A percentile compares a stretch with the other conserved stretches of the same genome.
phyloP scores from a whole-genome alignment of 2,888 invertebrate genomes.

The Homarus gammarus region DNA sequence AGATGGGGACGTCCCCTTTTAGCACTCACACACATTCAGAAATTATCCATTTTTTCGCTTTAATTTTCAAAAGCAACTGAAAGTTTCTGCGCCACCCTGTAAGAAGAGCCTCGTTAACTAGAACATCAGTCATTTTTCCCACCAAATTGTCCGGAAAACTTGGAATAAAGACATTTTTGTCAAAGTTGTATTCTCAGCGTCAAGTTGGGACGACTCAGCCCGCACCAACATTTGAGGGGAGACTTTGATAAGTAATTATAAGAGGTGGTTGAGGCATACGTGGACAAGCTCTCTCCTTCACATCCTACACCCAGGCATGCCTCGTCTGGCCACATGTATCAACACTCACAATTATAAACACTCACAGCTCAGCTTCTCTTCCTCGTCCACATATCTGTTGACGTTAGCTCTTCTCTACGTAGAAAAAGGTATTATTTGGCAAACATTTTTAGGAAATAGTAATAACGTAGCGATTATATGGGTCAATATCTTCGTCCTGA shows the following conservation, averaged over 20 bases:
- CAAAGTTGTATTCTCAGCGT: too few relatives aligned
- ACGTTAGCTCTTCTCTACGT: neutral
- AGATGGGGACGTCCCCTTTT: slow-evolving; percentile 12
- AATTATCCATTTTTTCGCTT: neutral
- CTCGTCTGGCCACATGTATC: neutral
- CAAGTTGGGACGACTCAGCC: neutral
- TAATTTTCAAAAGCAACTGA: neutral
- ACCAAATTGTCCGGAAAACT: too few relatives aligned
- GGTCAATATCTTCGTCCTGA: neutral
- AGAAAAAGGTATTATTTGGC: neutral
- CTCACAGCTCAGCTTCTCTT: too few relatives aligned
- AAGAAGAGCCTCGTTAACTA: slow-evolving; percentile 30
- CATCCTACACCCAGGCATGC: slow-evolving; percentile 36
- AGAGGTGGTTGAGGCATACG: slow-evolving; percentile 4
- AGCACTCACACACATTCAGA: neutral
- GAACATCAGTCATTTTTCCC: slow-evolving; percentile 7
- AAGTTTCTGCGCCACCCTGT: slow-evolving; percentile 39
- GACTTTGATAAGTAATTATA: neutral
- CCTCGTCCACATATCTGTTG: neutral
- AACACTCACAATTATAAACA: neutral
- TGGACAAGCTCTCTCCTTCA: slow-evolving; percentile 22
- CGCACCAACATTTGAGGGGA: slow-evolving; percentile 19
- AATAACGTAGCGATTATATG: neutral
- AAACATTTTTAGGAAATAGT: neutral
- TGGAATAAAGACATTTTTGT: neutral